These are phyloP conservation scores for Pachyuromys duprasi DNA, from an alignment of 2,797 vertebrate genomes.

Conservation along the genomic window DNA sequence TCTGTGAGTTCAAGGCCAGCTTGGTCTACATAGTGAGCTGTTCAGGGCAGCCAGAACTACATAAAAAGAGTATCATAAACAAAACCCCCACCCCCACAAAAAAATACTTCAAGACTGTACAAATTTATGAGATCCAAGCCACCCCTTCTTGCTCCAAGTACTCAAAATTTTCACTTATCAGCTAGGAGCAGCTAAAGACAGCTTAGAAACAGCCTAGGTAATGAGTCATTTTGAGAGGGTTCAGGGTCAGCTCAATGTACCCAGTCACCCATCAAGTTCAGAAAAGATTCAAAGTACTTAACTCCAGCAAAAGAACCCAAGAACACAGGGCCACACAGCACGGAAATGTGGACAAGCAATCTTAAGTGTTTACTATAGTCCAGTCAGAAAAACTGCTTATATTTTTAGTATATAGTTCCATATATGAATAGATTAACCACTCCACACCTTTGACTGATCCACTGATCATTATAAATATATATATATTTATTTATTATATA, in stretches of 20 bases:
- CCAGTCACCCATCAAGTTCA: neutral
- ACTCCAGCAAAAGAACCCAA: neutral
- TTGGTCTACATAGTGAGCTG: neutral
- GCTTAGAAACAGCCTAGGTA: neutral
- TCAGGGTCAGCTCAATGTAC: neutral
- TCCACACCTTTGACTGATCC: conserved; percentile 69
- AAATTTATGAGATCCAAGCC: neutral
- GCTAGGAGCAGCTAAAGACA: neutral
- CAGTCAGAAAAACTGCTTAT: conserved; percentile 17
- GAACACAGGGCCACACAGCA: neutral
- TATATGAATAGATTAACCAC: conserved; percentile 66
- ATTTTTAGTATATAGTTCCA: conserved; percentile 42
- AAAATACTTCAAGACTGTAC: neutral
- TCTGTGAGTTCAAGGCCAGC: neutral
- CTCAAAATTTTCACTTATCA: neutral
- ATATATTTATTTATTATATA: neutral
- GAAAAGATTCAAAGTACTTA: neutral
- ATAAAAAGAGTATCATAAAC: too few species aligned
- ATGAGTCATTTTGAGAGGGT: neutral
- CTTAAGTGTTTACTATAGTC: conserved; percentile 13
- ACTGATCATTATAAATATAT: neutral
- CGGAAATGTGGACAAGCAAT: neutral
- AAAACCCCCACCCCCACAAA: too few species aligned
- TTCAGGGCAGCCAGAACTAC: neutral
- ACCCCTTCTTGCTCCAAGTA: neutral